These are phyloP conservation scores for Chondrilla cf. caribensis DNA, from an alignment of 37 sponge, comb jelly and placozoan genomes.

Conservation along the genomic window DNA sequence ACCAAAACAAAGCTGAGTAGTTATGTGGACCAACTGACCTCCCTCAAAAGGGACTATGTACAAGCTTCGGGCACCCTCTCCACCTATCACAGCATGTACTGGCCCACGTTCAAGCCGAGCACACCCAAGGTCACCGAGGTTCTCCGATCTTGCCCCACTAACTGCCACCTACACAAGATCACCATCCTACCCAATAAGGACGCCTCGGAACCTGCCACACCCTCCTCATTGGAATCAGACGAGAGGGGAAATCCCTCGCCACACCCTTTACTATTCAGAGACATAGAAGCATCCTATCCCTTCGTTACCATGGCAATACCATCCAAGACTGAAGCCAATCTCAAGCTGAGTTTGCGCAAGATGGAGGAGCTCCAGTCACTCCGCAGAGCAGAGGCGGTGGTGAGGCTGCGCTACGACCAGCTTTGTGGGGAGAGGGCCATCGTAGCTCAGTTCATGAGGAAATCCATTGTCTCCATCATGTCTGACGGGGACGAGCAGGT, in stretches of 20 bases:
- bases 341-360: not conserved
- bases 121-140: not conserved
- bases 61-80: not conserved
- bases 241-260: not conserved
- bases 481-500: no score
- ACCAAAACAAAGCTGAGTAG: not conserved
- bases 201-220: not conserved
- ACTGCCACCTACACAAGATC: conserved; percentile 21
- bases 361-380: conserved; percentile 2
- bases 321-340: not conserved
- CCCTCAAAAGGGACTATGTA: not conserved
- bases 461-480: not conserved
- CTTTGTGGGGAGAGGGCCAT: not conserved
- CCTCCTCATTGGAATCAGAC: not conserved
- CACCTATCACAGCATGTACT: not conserved
- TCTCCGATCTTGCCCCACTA: not conserved
- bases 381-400: not conserved
- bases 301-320: conserved; percentile 14
- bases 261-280: not conserved
- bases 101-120: conserved; percentile 1
- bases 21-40: not conserved
- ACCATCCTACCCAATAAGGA: not conserved
- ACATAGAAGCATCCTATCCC: conserved; percentile 1
- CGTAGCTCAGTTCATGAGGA: not conserved
- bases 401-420: not conserved